phyloP scores from a whole-genome alignment of 2,797 vertebrate genomes.

The Syngnathus rostellatus region DNA sequence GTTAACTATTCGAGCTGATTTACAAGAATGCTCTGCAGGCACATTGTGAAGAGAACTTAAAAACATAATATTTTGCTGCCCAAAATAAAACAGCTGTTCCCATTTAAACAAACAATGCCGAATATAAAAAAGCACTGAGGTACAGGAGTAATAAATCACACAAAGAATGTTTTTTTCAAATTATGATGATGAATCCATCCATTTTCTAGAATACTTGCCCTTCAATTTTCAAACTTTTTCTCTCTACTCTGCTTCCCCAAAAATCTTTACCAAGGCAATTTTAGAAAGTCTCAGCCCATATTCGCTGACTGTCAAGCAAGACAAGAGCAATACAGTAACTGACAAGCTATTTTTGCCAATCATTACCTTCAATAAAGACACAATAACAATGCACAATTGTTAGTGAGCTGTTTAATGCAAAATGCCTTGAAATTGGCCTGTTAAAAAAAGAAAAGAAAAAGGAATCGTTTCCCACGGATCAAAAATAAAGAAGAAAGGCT shows the following conservation, averaged over 20 bases:
- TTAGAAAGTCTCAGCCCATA: conserved; percentile 1
- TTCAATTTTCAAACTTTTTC: neutral
- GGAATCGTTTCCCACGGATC: neutral
- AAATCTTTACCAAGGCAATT: neutral
- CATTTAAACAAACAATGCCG: conserved; percentile 9
- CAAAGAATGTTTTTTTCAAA: neutral
- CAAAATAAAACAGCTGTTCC: conserved; percentile 14
- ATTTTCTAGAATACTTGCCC: neutral
- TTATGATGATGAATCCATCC: neutral
- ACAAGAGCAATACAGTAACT: neutral
- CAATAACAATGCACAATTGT: neutral
- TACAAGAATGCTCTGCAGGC: conserved; percentile 32
- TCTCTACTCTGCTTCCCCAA: neutral
- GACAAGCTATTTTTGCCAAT: neutral
- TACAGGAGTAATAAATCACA: conserved; percentile 1
- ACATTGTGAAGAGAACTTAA: conserved; percentile 22
- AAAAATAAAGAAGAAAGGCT: neutral
- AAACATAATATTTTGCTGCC: neutral
- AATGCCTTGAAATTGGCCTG: neutral
- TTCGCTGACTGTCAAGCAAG: neutral
- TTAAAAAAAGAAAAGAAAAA: no score
- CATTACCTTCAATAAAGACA: neutral
- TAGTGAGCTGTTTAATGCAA: neutral
- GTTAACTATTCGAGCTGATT: conserved; percentile 33
- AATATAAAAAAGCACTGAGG: neutral